Percentiles rank a stretch among this genome's conserved stretches.
Conservation (phyloP, 2,888 invertebrate species). For the Plagodis pulveraria region DNA sequence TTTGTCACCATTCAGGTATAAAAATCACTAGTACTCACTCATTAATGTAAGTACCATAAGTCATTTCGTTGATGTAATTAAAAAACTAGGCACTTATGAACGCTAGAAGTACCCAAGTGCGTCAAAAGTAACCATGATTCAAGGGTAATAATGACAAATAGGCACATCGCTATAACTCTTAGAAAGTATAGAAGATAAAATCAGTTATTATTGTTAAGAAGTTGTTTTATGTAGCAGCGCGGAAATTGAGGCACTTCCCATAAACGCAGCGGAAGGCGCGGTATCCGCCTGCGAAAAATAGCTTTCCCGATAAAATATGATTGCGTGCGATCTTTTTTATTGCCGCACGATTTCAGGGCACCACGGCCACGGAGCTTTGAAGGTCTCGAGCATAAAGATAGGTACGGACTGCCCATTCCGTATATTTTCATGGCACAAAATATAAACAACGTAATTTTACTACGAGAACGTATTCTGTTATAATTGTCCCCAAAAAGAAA, state of each 20-base stretch:
- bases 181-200: conserved; percentile 9
- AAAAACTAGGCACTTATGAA: too few relatives aligned
- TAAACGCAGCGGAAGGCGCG: conserved; percentile 48
- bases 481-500: too few relatives aligned
- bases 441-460: too few relatives aligned
- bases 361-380: conserved; percentile 37
- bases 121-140: too few relatives aligned
- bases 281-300: conserved; percentile 61
- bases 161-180: background rate
- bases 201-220: conserved; percentile 64
- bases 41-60: too few relatives aligned
- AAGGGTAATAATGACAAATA: too few relatives aligned
- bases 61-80: too few relatives aligned
- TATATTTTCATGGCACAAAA: too few relatives aligned
- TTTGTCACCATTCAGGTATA: too few relatives aligned
- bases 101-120: too few relatives aligned
- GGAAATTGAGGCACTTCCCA: conserved; percentile 64
- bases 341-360: conserved; percentile 46
- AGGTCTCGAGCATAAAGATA: conserved; percentile 13
- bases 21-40: too few relatives aligned
- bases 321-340: conserved; percentile 75
- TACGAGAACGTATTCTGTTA: too few relatives aligned
- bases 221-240: conserved; percentile 60
- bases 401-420: background rate
- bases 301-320: conserved; percentile 78